Base-by-base conservation (phyloP, 2,113 vertebrate species). In the Cyanocitta stelleri region DNA sequence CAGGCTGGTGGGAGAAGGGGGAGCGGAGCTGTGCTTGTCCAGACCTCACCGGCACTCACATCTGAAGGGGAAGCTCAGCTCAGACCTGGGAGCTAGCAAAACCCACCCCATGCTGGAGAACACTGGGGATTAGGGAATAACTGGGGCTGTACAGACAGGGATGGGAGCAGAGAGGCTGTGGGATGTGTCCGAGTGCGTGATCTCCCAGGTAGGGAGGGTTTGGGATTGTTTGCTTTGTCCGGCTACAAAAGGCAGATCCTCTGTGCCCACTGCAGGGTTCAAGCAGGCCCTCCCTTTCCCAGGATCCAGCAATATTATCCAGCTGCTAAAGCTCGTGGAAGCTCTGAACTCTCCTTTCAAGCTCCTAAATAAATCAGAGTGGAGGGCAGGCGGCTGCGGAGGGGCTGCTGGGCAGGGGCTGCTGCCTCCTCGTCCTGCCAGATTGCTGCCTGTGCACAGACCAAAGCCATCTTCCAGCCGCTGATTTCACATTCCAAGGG, bases 401-500 rank as follows among this genome's bases (percentile, higher is more conserved):
- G 68, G 91, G 76, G 85, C 66, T 43, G 64, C 35, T 4, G 62
- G 88, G 81, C n/a, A 71, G 37, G 69, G 77, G 84, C 77, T 73
- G 83, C 72, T 68, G 87, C 89, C 56, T 91, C 49, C 67, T 20
- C 11, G 43, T 63, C 83, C 87, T 93, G 74, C 88, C 92, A 91
- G 86, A 78, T 69, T 61, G 41, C 92, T 89, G 93, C 81, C 61
- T 92, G 82, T 64, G 82, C 68, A 32, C 22, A 87, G 87, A 93
- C 88, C 39, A 93, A 88, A 96, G 89, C 94, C 91, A 93, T 92
- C 94, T 96, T 96, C 93, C 91, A 94, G 92, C 91, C 93, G 7
- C 71, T 76, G 93, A 93, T 91, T 96, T 87, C 90, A 91, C 95
- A 92, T 96, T 95, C 96, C 86, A 79, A 95, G 95, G 93, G 96